Conservation (phyloP, 2,888 invertebrate species). For the Synanthedon tipuliformis region DNA sequence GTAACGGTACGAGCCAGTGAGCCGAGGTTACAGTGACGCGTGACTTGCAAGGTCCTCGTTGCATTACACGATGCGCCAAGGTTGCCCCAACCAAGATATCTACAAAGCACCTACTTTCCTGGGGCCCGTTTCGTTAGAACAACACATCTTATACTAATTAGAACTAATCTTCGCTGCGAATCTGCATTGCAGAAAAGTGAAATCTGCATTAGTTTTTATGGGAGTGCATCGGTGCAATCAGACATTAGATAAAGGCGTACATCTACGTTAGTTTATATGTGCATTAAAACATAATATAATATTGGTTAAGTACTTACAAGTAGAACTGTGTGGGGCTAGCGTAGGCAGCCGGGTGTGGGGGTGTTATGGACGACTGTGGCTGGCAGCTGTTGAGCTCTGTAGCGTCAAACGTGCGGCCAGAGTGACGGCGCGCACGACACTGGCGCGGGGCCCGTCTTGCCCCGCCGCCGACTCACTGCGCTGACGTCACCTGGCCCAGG, state of each 20-base stretch:
- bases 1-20: slow-evolving; percentile 57
- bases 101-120: slow-evolving; percentile 31
- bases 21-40: slow-evolving; percentile 70
- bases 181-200: slow-evolving; percentile 34
- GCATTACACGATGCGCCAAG: slow-evolving; percentile 71
- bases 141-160: neutral
- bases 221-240: slow-evolving; percentile 41
- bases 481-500: slow-evolving; percentile 69
- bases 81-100: slow-evolving; percentile 55
- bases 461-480: slow-evolving; percentile 62
- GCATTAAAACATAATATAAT: slow-evolving; percentile 12
- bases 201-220: slow-evolving; percentile 45
- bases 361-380: slow-evolving; percentile 24
- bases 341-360: slow-evolving; percentile 20
- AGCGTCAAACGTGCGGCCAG: slow-evolving; percentile 42
- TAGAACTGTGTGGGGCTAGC: slow-evolving; percentile 20
- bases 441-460: slow-evolving; percentile 70
- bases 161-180: neutral
- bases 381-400: neutral
- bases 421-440: slow-evolving; percentile 68
- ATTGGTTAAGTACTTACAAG: slow-evolving; percentile 29
- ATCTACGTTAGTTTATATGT: slow-evolving; percentile 7
- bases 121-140: slow-evolving; percentile 18
- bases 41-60: slow-evolving; percentile 70
- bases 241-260: slow-evolving; percentile 32